Conservation (phyloP, 2,888 invertebrate genomes). For the Dryocosmus kuriphilus region DNA sequence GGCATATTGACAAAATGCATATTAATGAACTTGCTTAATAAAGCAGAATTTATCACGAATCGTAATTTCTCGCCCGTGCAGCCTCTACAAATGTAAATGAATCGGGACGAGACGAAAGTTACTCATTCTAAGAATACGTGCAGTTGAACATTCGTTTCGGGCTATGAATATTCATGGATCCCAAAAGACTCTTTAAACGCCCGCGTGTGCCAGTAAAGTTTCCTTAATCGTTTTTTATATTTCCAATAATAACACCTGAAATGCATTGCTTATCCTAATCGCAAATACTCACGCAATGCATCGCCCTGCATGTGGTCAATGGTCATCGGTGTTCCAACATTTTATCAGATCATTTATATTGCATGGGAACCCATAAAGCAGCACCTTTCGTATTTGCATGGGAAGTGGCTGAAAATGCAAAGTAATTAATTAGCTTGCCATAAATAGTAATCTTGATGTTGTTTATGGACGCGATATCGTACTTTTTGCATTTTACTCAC, state of each 20-base stretch:
- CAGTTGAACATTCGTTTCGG: constrained; percentile 47
- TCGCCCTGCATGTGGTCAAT: constrained; percentile 55
- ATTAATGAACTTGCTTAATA: constrained; percentile 34
- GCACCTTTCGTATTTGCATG: constrained; percentile 67
- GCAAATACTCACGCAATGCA: constrained; percentile 51
- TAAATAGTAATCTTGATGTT: constrained; percentile 60
- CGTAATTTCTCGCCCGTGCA: constrained; percentile 39
- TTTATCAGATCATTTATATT: constrained; percentile 75
- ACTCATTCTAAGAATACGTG: constrained; percentile 64
- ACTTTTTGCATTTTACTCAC: constrained; percentile 14
- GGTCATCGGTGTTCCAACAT: constrained; percentile 63
- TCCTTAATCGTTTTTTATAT: constrained; percentile 29
- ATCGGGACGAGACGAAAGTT: constrained; percentile 46
- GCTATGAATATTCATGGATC: constrained; percentile 72
- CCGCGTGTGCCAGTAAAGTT: constrained; percentile 37
- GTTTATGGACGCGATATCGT: constrained; percentile 55
- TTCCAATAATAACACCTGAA: constrained; percentile 33
- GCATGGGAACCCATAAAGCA: constrained; percentile 66
- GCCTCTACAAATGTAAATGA: constrained; percentile 40
- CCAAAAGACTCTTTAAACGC: constrained; percentile 49
- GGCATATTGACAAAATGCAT: constrained; percentile 37
- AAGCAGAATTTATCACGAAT: constrained; percentile 35
- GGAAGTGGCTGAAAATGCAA: constrained; percentile 66
- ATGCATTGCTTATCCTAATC: constrained; percentile 52
- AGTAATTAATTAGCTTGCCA: constrained; percentile 71